A percentile compares a stretch with the other conserved stretches of the same genome.
Conservation (phyloP, 2,888 invertebrate species). For the Petrolisthes manimaculis region DNA sequence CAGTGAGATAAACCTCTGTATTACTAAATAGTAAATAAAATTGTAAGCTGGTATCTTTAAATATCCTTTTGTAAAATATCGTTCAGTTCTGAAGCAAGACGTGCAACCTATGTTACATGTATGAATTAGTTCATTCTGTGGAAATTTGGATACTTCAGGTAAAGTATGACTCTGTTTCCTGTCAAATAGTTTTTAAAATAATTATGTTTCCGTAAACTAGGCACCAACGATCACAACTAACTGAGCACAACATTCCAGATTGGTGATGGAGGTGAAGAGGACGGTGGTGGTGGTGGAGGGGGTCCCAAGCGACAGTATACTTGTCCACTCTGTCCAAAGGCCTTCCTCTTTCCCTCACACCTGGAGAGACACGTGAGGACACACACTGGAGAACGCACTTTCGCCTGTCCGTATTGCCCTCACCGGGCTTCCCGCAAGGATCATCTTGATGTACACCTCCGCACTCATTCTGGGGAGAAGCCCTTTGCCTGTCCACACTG, state of each 20-base stretch:
- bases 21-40: no score
- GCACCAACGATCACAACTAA: background rate
- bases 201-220: no score
- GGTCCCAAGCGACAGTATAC: slow-evolving; percentile 35
- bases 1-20: no score
- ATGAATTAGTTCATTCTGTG: no score
- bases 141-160: no score
- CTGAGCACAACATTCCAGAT: slow-evolving; percentile 21
- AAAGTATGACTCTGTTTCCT: no score
- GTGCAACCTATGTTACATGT: no score
- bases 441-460: slow-evolving; percentile 57
- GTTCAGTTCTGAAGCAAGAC: no score
- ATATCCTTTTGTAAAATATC: no score
- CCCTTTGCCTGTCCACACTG: slow-evolving; percentile 58
- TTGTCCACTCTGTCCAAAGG: slow-evolving; percentile 51
- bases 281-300: slow-evolving; percentile 21
- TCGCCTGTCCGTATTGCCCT: slow-evolving; percentile 54
- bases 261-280: slow-evolving; percentile 9
- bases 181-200: no score
- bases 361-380: slow-evolving; percentile 54
- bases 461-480: slow-evolving; percentile 62
- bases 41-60: no score
- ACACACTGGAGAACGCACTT: slow-evolving; percentile 53
- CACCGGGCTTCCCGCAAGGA: slow-evolving; percentile 51
- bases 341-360: slow-evolving; percentile 54